Evolutionary conservation across 1,140 invertebrate genomes (phyloP).

Genomic region (Lordiphosa collinella): DNA sequence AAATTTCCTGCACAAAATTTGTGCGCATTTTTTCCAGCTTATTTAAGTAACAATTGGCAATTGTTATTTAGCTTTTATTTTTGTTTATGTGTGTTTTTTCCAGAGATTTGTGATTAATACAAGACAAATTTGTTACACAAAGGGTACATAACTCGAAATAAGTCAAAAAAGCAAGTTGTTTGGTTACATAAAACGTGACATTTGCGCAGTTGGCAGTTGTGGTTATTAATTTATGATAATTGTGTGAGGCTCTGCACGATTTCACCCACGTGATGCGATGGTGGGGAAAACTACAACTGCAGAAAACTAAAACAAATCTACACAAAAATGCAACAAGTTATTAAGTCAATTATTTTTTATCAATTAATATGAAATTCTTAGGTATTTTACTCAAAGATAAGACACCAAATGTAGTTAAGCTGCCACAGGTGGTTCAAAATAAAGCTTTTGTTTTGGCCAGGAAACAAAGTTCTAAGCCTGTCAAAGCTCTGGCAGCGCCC

Average conservation of each 20-base stretch:
- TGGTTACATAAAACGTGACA: constrained; percentile 65
- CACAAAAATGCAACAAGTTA: too few species aligned
- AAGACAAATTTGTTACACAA: constrained; percentile 22
- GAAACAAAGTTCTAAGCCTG: constrained; percentile 30
- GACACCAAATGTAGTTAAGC: not conserved
- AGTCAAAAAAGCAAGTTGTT: constrained; percentile 17
- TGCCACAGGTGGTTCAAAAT: constrained; percentile 40
- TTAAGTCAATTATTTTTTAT: constrained; percentile 4
- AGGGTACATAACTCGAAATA: not conserved
- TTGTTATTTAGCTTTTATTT: constrained; percentile 36
- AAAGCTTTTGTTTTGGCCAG: not conserved
- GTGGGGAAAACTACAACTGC: not conserved
- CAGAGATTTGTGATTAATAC: constrained; percentile 42
- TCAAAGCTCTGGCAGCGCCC: constrained; percentile 45
- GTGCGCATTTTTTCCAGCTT: constrained; percentile 16
- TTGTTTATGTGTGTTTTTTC: constrained; percentile 23
- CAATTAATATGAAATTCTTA: not conserved
- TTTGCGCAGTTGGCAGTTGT: constrained; percentile 42
- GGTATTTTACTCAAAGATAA: too few species aligned
- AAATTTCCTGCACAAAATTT: constrained; percentile 53
- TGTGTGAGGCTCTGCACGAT: constrained; percentile 30
- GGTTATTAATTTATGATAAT: constrained; percentile 15
- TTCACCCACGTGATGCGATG: constrained; percentile 22
- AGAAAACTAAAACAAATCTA: not conserved
- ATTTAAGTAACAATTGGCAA: constrained; percentile 21